Base-by-base conservation (phyloP, 1,140 invertebrate genomes). In the Drosophila ohnishii region DNA sequence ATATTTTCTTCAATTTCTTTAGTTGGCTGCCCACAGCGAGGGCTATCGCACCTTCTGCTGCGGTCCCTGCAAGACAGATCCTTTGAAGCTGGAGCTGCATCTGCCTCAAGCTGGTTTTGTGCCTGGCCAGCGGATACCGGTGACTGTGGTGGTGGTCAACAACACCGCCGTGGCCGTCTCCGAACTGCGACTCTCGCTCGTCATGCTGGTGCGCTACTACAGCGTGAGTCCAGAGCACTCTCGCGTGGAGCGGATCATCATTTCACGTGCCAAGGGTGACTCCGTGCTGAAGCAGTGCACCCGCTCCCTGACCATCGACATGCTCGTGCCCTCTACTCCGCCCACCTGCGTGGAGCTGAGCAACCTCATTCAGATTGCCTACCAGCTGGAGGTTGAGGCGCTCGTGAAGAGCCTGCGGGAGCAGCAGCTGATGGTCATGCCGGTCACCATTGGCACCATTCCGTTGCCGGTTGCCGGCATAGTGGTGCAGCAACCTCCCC, bases 261-360 rank as follows among this genome's bases (percentile, higher is more conserved):
- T 95, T 44, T 76, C 93, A 42, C 92, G 94, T 57, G 85, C 37
- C 92, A 92, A 13, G 89, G 93, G 62, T 80, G 92, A 42, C 93
- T 92, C 19, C 91, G 93, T 74, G 91, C 93, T 74, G 94, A 93
- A 90, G 4, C 77, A 78, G 10, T 62, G 75, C 56, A 90, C 86
- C 3, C 77, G 84, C 11, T 79, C 90, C 7, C 37, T 87, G 45
- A 78, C 60, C 45, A 65, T 83, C 42, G 91, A 89, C 34, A 80
- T 96, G 42, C 91, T 92, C 13, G 92, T 96, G 37, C 95, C 95
- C 0, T 92, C 95, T 2, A 90, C 95, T 66, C 95, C 95, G 11
- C 95, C 95, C 94, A 95, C 95, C 0, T 91, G 90, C 87, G 91
- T 96, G 1, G 92, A 93, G 19, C 93, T 94, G 72, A 96, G 95